A percentile compares a stretch with the other conserved stretches of the same genome.
These are phyloP conservation scores for Aspidiotus rigidus DNA, from an alignment of 2,888 invertebrate genomes.

Conservation along the genomic window DNA sequence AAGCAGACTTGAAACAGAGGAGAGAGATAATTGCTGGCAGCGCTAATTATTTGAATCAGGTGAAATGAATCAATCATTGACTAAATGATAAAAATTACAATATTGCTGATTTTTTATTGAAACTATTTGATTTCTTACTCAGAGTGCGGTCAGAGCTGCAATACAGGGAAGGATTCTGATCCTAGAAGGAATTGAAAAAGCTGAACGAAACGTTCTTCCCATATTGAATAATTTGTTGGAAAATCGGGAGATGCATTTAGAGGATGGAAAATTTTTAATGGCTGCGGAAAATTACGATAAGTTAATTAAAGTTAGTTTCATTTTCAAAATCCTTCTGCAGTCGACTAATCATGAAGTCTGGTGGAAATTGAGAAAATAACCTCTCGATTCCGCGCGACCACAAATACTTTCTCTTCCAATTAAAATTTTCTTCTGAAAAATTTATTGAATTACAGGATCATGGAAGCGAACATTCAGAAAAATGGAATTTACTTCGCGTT, in stretches of 20 bases:
- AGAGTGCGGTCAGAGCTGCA: constrained; percentile 91
- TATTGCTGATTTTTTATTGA: neutral
- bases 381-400: constrained; percentile 9
- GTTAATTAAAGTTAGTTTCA: constrained; percentile 58
- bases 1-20: constrained; percentile 91
- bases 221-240: constrained; percentile 92
- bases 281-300: constrained; percentile 83
- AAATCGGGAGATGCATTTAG: constrained; percentile 96
- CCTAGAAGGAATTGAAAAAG: constrained; percentile 93
- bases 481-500: constrained; percentile 83
- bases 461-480: constrained; percentile 63
- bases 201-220: constrained; percentile 91
- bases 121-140: constrained; percentile 35
- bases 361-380: neutral
- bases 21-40: constrained; percentile 81
- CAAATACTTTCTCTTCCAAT: too few species aligned
- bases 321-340: neutral
- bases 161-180: constrained; percentile 76
- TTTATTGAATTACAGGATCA: constrained; percentile 54
- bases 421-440: constrained; percentile 12
- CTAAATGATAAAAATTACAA: neutral
- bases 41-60: constrained; percentile 88
- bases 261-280: constrained; percentile 89
- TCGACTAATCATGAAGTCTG: neutral
- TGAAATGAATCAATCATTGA: constrained; percentile 41